Percentiles rank a stretch among this genome's conserved stretches.
These are phyloP conservation scores for Oxystoma pomonae DNA, from an alignment of 2,888 invertebrate genomes.

Conservation along the genomic window DNA sequence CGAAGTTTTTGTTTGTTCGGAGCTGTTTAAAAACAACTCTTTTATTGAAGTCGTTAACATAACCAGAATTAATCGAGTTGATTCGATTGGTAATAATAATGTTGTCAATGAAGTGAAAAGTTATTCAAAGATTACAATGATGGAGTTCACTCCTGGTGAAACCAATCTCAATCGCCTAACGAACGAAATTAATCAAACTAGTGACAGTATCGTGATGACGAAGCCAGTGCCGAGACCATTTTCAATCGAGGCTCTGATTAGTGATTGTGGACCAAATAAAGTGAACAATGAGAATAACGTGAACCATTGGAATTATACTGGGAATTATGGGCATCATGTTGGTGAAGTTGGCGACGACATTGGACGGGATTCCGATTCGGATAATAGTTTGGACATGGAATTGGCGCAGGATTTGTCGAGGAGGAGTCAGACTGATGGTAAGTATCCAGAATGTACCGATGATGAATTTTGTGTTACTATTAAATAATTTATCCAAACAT, in stretches of 20 bases:
- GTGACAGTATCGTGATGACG: slow-evolving; percentile 27
- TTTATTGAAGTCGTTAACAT: neutral
- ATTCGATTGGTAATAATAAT: too few species aligned
- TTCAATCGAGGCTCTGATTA: slow-evolving; percentile 60
- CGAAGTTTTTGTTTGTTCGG: slow-evolving; percentile 2
- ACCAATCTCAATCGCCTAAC: neutral
- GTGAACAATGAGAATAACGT: slow-evolving; percentile 20
- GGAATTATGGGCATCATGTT: slow-evolving; percentile 15
- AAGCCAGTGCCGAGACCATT: slow-evolving; percentile 56
- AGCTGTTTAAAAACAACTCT: neutral
- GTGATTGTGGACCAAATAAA: slow-evolving; percentile 36
- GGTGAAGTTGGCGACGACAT: slow-evolving; percentile 8
- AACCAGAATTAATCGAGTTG: neutral
- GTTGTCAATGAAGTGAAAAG: too few species aligned
- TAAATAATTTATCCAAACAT: too few species aligned
- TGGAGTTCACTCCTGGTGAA: neutral
- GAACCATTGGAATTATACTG: slow-evolving; percentile 20
- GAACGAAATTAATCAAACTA: neutral
- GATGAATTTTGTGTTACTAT: too few species aligned
- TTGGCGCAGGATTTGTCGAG: slow-evolving; percentile 45
- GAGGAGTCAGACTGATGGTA: slow-evolving; percentile 42
- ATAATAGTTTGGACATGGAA: slow-evolving; percentile 45
- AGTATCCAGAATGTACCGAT: too few species aligned
- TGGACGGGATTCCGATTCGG: slow-evolving; percentile 42
- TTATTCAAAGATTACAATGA: too few species aligned